phyloP scores from a whole-genome alignment of 1,140 invertebrate species.

The Helicorthomorpha holstii region DNA sequence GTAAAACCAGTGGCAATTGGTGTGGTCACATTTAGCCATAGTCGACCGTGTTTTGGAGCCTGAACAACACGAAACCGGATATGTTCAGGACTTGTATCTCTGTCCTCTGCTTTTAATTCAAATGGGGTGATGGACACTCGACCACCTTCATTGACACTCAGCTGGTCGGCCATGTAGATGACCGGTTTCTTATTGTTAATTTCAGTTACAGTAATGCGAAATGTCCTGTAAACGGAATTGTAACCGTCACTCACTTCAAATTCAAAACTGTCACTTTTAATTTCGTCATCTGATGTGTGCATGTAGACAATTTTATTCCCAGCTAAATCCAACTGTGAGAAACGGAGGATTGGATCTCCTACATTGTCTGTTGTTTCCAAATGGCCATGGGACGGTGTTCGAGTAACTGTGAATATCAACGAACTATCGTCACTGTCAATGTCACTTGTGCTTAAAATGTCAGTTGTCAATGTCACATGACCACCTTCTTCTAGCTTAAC shows the following conservation, averaged over 20 bases:
- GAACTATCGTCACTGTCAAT: constrained; percentile 22
- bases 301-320: constrained; percentile 26
- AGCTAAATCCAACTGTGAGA: constrained; percentile 26
- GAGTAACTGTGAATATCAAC: constrained; percentile 23
- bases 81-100: constrained; percentile 22
- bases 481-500: constrained; percentile 26
- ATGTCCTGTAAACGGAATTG: constrained; percentile 24
- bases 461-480: constrained; percentile 22
- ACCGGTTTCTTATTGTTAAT: constrained; percentile 28
- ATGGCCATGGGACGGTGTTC: constrained; percentile 23
- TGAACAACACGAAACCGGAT: constrained; percentile 22
- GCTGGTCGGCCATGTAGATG: constrained; percentile 20
- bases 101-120: constrained; percentile 27
- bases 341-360: constrained; percentile 22
- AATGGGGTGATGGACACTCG: constrained; percentile 25
- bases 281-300: constrained; percentile 23
- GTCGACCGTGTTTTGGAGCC: constrained; percentile 23
- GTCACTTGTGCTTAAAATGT: constrained; percentile 25
- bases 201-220: constrained; percentile 25
- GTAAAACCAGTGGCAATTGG: constrained; percentile 23
- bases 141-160: constrained; percentile 22
- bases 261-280: constrained; percentile 28
- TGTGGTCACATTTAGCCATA: constrained; percentile 20
- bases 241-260: constrained; percentile 28
- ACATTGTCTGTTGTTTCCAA: constrained; percentile 22